phyloP scores from a whole-genome alignment of 2,888 invertebrate genomes.

The Melieria picta region DNA sequence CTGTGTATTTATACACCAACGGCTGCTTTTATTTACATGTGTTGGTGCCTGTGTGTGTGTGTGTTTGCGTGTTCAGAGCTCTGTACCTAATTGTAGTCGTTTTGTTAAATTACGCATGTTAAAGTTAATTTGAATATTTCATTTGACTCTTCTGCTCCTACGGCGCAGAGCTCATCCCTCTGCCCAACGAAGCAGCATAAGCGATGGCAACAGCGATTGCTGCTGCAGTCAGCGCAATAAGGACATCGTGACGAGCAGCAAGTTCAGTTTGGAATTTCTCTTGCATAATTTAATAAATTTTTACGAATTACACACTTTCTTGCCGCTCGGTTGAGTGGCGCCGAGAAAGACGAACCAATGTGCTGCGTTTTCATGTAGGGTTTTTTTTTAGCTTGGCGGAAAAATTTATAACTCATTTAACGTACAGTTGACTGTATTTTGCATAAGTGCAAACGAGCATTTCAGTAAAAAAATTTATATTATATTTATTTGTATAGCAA shows the following conservation, averaged over 20 bases:
- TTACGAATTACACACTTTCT: background rate
- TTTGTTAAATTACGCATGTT: slow-evolving; percentile 33
- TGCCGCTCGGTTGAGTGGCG: background rate
- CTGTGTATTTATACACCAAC: background rate
- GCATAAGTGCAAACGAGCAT: too few relatives aligned
- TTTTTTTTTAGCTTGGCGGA: slow-evolving; percentile 3
- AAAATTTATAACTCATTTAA: slow-evolving; percentile 18
- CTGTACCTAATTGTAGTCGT: slow-evolving; percentile 20
- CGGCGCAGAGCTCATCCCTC: slow-evolving; percentile 2
- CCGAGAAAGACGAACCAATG: background rate
- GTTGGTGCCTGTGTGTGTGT: background rate
- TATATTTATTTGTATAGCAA: too few relatives aligned
- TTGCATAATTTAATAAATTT: slow-evolving; percentile 29
- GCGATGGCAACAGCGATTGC: background rate
- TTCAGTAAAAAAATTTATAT: too few relatives aligned
- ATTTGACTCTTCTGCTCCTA: slow-evolving; percentile 12
- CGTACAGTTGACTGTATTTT: slow-evolving; percentile 3
- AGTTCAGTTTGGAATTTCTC: slow-evolving; percentile 14
- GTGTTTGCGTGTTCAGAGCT: background rate
- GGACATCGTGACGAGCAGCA: background rate
- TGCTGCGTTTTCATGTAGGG: background rate
- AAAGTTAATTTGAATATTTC: slow-evolving; percentile 27
- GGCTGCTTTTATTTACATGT: background rate
- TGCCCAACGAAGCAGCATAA: background rate
- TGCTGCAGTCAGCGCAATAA: background rate